Percentiles rank a stretch among this genome's conserved stretches.
Evolutionary conservation across 2,888 invertebrate genomes (phyloP).

Genomic region (Drosophila nigricruria): DNA sequence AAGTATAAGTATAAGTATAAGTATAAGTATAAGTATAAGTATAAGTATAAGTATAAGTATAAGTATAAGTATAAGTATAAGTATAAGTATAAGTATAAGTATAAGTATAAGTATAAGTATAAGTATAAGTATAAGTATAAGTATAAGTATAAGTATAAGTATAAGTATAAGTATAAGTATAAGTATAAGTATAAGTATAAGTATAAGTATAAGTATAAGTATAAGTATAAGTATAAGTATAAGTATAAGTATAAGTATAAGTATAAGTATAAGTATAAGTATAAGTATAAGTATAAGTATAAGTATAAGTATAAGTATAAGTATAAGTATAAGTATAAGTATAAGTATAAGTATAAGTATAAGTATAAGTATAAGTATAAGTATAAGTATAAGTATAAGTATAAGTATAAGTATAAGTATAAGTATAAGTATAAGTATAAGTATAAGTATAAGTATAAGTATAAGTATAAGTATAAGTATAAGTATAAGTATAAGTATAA

Average conservation of each 20-base stretch:
- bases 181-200: conserved; percentile 1
- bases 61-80: conserved; percentile 6
- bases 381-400: conserved; percentile 2
- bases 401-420: conserved; percentile 2
- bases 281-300: conserved; percentile 4
- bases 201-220: conserved; percentile 5
- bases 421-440: conserved; percentile 2
- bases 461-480: conserved; percentile 1
- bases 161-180: conserved; percentile 4
- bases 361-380: conserved; percentile 1
- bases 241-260: conserved; percentile 3
- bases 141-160: conserved; percentile 9
- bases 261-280: conserved; percentile 3
- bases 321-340: conserved; percentile 2
- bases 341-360: conserved; percentile 2
- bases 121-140: conserved; percentile 8
- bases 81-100: conserved; percentile 9
- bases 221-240: conserved; percentile 2
- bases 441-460: conserved; percentile 2
- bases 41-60: conserved; percentile 7
- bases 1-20: conserved; percentile 7
- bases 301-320: conserved; percentile 2
- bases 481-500: not conserved
- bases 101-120: conserved; percentile 9
- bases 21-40: conserved; percentile 13